These are phyloP conservation scores for Leptodactylus fuscus DNA, from an alignment of 2,113 vertebrate species.

Conservation along the genomic window DNA sequence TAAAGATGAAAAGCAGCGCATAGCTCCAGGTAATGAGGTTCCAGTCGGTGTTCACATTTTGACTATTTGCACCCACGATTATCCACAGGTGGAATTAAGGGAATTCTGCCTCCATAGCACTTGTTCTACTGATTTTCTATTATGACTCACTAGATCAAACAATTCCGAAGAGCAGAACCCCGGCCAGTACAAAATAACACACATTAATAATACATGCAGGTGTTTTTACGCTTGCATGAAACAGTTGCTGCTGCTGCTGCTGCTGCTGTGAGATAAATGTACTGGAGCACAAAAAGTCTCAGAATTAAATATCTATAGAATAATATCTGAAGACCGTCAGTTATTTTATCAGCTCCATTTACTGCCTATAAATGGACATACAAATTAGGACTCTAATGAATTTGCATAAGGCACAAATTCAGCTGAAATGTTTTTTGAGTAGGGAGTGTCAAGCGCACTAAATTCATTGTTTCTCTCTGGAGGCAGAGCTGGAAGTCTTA, in stretches of 20 bases:
- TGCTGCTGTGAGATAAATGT: constrained; percentile 2
- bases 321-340: background rate
- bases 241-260: too few species aligned
- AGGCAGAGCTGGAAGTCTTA: too few species aligned
- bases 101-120: background rate
- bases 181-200: background rate
- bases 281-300: background rate
- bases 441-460: too few species aligned
- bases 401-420: too few species aligned
- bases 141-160: constrained; percentile 17
- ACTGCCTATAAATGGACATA: too few species aligned
- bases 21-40: background rate
- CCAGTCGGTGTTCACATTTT: background rate
- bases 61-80: background rate
- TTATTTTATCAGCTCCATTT: background rate
- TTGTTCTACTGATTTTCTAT: background rate
- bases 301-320: too few species aligned
- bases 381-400: too few species aligned
- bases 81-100: background rate
- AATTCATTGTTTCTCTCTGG: too few species aligned
- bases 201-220: constrained; percentile 23
- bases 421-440: too few species aligned
- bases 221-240: background rate
- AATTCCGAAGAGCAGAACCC: background rate
- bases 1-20: background rate